Evolutionary conservation across 2,888 invertebrate species (phyloP).

Genomic region (Pardosa pseudoannulata): DNA sequence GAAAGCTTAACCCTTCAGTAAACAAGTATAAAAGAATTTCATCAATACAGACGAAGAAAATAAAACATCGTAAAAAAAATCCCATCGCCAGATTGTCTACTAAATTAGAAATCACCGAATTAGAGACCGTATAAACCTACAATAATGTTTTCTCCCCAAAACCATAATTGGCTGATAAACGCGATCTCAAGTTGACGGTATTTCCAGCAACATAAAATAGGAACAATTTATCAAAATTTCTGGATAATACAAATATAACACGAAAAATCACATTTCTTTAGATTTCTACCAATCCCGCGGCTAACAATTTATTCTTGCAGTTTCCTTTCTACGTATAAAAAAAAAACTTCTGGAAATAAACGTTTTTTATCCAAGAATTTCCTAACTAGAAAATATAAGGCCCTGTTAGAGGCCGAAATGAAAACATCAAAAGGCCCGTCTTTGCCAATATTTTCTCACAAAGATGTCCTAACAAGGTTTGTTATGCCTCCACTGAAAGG

Average conservation of each 20-base stretch:
- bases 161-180: not conserved
- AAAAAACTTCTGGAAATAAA: slow-evolving; percentile 2
- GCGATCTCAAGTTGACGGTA: not conserved
- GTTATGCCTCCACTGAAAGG: slow-evolving; percentile 30
- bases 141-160: not conserved
- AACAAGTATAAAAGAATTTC: too few relatives aligned
- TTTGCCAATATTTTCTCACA: slow-evolving; percentile 55
- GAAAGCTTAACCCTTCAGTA: too few relatives aligned
- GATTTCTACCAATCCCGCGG: not conserved
- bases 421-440: slow-evolving; percentile 59
- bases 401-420: slow-evolving; percentile 43
- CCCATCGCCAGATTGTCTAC: too few relatives aligned
- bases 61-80: too few relatives aligned
- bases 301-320: slow-evolving; percentile 45
- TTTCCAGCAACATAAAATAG: slow-evolving; percentile 14
- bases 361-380: slow-evolving; percentile 59
- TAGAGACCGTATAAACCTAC: not conserved
- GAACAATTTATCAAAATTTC: slow-evolving; percentile 52
- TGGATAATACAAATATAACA: slow-evolving; percentile 41
- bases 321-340: not conserved
- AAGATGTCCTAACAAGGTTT: slow-evolving; percentile 64
- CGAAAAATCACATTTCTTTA: slow-evolving; percentile 44
- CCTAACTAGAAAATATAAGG: slow-evolving; percentile 68
- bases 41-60: too few relatives aligned
- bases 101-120: not conserved